These are phyloP conservation scores for Taenioides sp. DNA, from an alignment of 2,797 vertebrate genomes.

Conservation along the genomic window DNA sequence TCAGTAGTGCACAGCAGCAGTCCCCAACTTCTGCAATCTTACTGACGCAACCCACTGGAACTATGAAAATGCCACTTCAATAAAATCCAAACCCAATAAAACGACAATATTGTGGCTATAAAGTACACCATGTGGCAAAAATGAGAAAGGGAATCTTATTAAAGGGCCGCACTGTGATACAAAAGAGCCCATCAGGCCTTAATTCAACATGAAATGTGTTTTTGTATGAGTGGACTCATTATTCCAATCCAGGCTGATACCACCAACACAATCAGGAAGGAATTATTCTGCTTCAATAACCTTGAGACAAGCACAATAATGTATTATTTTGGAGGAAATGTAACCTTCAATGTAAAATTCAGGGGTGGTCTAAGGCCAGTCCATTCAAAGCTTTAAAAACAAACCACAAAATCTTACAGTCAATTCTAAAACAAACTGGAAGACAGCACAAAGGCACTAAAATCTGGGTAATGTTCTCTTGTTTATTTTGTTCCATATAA, in stretches of 20 bases:
- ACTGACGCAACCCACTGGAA: slow-evolving; percentile 23
- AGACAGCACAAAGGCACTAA: no score
- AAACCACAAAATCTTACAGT: no score
- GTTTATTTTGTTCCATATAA: no score
- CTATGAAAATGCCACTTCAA: slow-evolving; percentile 29
- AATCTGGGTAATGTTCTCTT: no score
- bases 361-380: not conserved
- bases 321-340: not conserved
- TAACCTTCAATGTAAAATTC: not conserved
- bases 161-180: slow-evolving; percentile 34
- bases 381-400: no score
- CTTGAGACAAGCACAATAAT: slow-evolving; percentile 14
- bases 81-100: slow-evolving; percentile 61
- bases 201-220: slow-evolving; percentile 29
- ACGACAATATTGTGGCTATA: slow-evolving; percentile 55
- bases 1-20: slow-evolving; percentile 31
- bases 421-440: no score
- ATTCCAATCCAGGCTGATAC: slow-evolving; percentile 33
- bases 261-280: slow-evolving; percentile 36
- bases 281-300: slow-evolving; percentile 29
- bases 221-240: slow-evolving; percentile 16
- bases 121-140: slow-evolving; percentile 37
- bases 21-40: slow-evolving; percentile 19
- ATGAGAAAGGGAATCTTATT: slow-evolving; percentile 34
- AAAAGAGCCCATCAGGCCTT: slow-evolving; percentile 34